A percentile compares a stretch with the other conserved stretches of the same genome.
Conservation (phyloP, 2,113 vertebrate species). For the Corythornis vintsioides region DNA sequence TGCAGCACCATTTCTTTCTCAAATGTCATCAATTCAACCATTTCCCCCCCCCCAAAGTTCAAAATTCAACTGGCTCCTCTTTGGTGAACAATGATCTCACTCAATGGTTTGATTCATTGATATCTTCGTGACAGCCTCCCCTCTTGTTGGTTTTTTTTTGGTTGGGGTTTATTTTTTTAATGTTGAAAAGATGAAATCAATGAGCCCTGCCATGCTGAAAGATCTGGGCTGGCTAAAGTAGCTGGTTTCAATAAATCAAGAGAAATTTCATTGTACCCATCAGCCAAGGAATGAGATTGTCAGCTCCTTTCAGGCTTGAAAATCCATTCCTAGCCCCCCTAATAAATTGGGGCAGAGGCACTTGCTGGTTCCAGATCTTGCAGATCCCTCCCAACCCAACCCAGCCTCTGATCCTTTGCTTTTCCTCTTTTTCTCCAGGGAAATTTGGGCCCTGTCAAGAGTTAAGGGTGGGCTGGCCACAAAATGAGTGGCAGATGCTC, state of each 20-base stretch:
- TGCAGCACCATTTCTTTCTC: no score
- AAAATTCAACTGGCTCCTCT: constrained; percentile 63
- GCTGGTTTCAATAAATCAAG: constrained; percentile 78
- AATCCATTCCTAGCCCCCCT: constrained; percentile 34
- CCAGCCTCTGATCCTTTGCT: not conserved
- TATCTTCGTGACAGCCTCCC: constrained; percentile 76
- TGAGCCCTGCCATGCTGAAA: constrained; percentile 61
- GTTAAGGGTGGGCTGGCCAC: not conserved
- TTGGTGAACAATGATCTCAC: constrained; percentile 69
- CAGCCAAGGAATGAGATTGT: constrained; percentile 43
- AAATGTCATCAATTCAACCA: no score
- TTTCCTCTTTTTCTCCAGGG: not conserved
- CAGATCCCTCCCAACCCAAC: not conserved
- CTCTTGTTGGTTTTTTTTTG: constrained; percentile 25
- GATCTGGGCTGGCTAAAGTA: constrained; percentile 48
- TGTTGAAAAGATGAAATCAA: constrained; percentile 76
- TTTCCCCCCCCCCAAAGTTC: no score
- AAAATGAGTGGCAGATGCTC: not conserved
- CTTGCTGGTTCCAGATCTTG: not conserved
- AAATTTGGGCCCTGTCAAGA: not conserved
- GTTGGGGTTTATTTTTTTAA: constrained; percentile 27
- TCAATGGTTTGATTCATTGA: constrained; percentile 74
- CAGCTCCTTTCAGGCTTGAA: constrained; percentile 66
- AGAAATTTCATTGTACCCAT: constrained; percentile 73
- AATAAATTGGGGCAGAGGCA: not conserved